A percentile compares a stretch with the other conserved stretches of the same genome.
Evolutionary conservation across 2,797 vertebrate species (phyloP).

Genomic region (Myioborus miniatus): DNA sequence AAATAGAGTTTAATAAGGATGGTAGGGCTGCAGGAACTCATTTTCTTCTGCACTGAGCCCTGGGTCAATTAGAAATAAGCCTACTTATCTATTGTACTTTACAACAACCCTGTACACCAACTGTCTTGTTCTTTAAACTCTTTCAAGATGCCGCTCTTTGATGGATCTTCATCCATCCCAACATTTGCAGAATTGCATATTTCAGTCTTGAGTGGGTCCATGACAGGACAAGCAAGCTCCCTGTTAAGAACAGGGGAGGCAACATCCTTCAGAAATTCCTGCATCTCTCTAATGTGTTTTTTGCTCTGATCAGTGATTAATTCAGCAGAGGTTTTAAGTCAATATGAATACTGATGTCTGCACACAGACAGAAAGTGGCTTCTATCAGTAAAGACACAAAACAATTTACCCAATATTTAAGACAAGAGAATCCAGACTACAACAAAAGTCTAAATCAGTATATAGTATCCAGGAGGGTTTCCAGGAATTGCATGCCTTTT

Average conservation of each 20-base stretch:
- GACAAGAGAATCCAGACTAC: background rate
- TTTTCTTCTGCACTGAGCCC: background rate
- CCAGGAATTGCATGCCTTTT: background rate
- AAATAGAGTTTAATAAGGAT: background rate
- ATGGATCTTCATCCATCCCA: background rate
- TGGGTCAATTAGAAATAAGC: conserved; percentile 9
- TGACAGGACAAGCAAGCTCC: background rate
- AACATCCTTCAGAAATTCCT: background rate
- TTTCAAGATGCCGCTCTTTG: background rate
- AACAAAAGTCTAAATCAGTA: background rate
- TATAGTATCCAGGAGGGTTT: background rate
- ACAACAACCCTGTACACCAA: background rate
- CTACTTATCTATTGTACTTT: background rate
- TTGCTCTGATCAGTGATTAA: background rate
- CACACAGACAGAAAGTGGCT: background rate
- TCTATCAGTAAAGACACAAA: background rate
- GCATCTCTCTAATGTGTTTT: background rate
- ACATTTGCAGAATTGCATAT: background rate
- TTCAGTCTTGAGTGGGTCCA: background rate
- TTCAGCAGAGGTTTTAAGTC: background rate
- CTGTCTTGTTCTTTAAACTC: background rate
- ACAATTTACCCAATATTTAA: background rate
- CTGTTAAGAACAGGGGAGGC: background rate
- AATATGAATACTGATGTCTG: background rate
- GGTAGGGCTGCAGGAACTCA: background rate